Conservation (phyloP, 2,113 vertebrate species). For the Dicaeum eximium region DNA sequence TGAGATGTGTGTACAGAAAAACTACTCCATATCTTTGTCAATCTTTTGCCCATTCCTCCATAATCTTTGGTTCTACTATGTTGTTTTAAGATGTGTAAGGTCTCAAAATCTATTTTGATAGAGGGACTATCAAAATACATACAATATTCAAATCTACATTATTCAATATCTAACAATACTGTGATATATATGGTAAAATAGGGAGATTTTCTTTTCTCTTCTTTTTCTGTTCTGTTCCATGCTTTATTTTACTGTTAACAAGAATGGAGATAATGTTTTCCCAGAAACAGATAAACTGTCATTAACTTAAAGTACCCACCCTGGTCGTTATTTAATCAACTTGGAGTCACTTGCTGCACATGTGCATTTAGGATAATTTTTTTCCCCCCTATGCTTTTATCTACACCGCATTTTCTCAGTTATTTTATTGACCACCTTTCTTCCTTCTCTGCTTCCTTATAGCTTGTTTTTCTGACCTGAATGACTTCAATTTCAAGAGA, state of each 20-base stretch:
- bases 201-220: neutral
- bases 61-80: neutral
- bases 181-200: neutral
- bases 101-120: too few species aligned
- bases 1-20: neutral
- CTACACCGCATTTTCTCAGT: neutral
- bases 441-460: neutral
- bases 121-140: too few species aligned
- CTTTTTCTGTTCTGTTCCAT: neutral
- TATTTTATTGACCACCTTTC: neutral
- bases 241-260: neutral
- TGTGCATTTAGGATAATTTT: neutral
- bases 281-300: neutral
- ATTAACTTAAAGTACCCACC: neutral
- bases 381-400: neutral
- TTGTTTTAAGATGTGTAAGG: neutral
- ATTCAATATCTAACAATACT: neutral
- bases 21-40: neutral
- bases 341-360: neutral
- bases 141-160: neutral
- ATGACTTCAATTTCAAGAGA: neutral
- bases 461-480: neutral
- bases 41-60: neutral
- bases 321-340: neutral
- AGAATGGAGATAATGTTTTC: neutral